These are phyloP conservation scores for Baryphthengus martii DNA, from an alignment of 2,113 vertebrate genomes.

Conservation along the genomic window DNA sequence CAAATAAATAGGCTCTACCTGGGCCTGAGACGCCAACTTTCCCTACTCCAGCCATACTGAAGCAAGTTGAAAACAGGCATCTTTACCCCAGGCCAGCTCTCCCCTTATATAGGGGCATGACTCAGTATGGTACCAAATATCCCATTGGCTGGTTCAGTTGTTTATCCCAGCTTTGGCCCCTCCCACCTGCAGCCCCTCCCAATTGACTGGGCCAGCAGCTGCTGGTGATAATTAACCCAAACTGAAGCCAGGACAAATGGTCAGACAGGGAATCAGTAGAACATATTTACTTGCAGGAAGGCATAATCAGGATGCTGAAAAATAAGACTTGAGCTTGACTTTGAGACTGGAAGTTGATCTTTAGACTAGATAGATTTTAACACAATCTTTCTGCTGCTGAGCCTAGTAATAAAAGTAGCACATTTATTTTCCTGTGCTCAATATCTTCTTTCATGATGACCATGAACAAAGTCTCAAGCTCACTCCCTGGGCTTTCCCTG, in stretches of 20 bases:
- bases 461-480: not conserved
- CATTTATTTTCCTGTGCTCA: not conserved
- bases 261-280: not conserved
- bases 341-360: not conserved
- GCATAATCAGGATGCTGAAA: not conserved
- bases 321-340: not conserved
- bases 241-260: not conserved
- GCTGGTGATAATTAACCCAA: no score
- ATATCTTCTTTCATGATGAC: not conserved
- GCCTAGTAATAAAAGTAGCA: not conserved
- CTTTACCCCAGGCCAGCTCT: no score
- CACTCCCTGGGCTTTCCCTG: rapidly evolving
- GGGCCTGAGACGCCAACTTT: no score
- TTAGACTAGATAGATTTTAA: not conserved
- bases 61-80: no score
- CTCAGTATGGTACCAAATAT: no score
- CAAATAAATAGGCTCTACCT: no score
- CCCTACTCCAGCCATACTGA: no score
- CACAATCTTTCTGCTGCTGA: not conserved
- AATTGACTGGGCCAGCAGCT: no score
- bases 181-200: no score
- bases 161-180: no score
- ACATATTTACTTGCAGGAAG: not conserved
- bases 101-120: no score
- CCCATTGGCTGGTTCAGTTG: no score